These are phyloP conservation scores for Sceloporus undulatus DNA, from an alignment of 2,113 vertebrate genomes.

Conservation along the genomic window DNA sequence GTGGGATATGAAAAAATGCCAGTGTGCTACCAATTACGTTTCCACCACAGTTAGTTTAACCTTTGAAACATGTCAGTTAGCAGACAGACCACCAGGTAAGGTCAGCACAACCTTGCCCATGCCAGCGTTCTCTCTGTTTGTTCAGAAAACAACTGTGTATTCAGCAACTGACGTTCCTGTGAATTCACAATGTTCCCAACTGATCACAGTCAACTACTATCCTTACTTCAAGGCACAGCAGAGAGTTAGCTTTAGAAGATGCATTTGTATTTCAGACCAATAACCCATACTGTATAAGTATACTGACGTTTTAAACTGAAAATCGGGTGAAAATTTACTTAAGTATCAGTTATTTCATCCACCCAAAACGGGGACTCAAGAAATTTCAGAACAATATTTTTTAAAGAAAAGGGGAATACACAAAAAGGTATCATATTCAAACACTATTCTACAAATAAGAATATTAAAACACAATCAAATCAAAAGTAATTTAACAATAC, in stretches of 20 bases:
- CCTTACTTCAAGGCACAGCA: conserved; percentile 37
- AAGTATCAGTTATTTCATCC: too few relatives aligned
- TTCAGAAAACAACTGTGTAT: conserved; percentile 62
- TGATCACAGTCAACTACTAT: not conserved
- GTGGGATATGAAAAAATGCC: conserved; percentile 71
- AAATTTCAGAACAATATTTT: too few relatives aligned
- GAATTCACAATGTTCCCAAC: conserved; percentile 46
- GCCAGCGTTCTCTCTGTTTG: conserved; percentile 66
- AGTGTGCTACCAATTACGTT: conserved; percentile 70
- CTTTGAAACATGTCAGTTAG: conserved; percentile 79
- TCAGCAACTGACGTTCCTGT: conserved; percentile 55
- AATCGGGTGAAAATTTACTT: too few relatives aligned
- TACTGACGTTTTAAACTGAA: not conserved
- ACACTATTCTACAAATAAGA: too few relatives aligned
- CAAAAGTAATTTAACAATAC: too few relatives aligned
- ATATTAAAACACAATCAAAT: too few relatives aligned
- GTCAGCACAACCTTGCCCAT: conserved; percentile 73
- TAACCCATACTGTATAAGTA: not conserved
- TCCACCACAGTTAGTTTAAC: conserved; percentile 79
- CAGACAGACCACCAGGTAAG: conserved; percentile 69
- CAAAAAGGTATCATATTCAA: too few relatives aligned
- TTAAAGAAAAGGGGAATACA: too few relatives aligned
- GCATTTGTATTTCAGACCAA: not conserved
- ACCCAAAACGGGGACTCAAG: too few relatives aligned
- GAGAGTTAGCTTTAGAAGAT: not conserved